Evolutionary conservation across 2,888 invertebrate species (phyloP).

Genomic region (Hypercompe scribonia): DNA sequence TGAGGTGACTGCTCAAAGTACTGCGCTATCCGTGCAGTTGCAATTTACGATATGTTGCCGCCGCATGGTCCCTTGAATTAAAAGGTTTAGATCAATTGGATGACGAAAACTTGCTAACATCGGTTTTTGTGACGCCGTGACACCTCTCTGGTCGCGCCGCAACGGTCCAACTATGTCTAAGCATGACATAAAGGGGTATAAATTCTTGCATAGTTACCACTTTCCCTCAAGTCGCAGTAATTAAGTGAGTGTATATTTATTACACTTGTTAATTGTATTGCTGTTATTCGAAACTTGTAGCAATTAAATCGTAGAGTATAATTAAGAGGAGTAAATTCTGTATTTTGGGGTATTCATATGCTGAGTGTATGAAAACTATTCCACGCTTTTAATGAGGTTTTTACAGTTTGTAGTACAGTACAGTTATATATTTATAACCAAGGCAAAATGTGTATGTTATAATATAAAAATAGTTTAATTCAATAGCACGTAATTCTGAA

Average conservation of each 20-base stretch:
- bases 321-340: constrained; percentile 20
- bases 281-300: constrained; percentile 10
- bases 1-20: too few relatives aligned
- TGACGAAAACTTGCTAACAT: too few relatives aligned
- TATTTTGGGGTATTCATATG: constrained; percentile 10
- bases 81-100: too few relatives aligned
- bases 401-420: constrained; percentile 1
- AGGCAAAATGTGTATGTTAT: background rate
- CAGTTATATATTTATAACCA: constrained; percentile 21
- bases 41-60: too few relatives aligned
- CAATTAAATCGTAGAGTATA: constrained; percentile 22
- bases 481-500: too few relatives aligned
- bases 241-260: background rate
- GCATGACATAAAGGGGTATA: background rate
- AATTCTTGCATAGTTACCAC: background rate
- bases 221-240: background rate
- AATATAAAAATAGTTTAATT: background rate
- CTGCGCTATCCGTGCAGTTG: too few relatives aligned
- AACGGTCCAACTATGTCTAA: too few relatives aligned
- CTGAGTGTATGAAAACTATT: constrained; percentile 23
- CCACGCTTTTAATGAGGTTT: constrained; percentile 40
- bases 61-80: too few relatives aligned
- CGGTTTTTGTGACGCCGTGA: too few relatives aligned
- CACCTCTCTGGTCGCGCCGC: too few relatives aligned
- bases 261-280: background rate